Evolutionary conservation across 2,113 vertebrate genomes (phyloP), one percentile per base, ranked within the genome.

Genomic region (Brachionichthys hirsutus): DNA sequence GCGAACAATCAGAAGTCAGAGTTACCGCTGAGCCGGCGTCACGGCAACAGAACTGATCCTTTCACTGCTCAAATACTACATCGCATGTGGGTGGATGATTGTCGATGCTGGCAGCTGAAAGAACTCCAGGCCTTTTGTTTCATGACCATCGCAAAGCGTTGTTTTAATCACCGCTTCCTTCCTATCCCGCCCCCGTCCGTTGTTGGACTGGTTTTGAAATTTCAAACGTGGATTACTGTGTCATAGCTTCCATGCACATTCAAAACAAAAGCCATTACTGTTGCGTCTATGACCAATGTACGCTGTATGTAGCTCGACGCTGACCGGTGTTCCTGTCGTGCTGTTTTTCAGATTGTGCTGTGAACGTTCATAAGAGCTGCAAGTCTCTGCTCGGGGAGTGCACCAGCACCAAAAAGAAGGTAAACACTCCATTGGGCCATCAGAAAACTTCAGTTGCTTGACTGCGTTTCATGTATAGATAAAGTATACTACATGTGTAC

Each of bases 291-390:
- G 24, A 24, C 43, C 14, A 16, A 24, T 36, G 4, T 24, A 15
- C 14, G 45, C 36, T 4, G 8, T 46, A 1, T 48, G 43, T 69
- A 48, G 60, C 48, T 13, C 15, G 22, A 49, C 55, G 34, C 47
- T 59, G 43, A 80, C 64, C 42, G 51, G 16, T 54, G 38, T 55
- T 77, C 19, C 56, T 74, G 50, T 76, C 35, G 66, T 72, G 63
- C 47, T 82, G 48, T 75, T 64, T 83, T 85, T 53, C 91, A 96
- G 94, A 95, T 72, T 95, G 94, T 74, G 92, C 91, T 16, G 93
- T 95, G 77, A 95, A 94, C 48, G 94, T 95, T 84, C 94, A 96
- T 83, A 95, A 93, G 89, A 94, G 85, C 91, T 95, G 94, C 86
- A 94, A 80, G 88, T 91, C 70, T 70, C 90, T 96, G 54, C 85